Conservation (phyloP, 2,797 vertebrate genomes). For the Botia almorhae region DNA sequence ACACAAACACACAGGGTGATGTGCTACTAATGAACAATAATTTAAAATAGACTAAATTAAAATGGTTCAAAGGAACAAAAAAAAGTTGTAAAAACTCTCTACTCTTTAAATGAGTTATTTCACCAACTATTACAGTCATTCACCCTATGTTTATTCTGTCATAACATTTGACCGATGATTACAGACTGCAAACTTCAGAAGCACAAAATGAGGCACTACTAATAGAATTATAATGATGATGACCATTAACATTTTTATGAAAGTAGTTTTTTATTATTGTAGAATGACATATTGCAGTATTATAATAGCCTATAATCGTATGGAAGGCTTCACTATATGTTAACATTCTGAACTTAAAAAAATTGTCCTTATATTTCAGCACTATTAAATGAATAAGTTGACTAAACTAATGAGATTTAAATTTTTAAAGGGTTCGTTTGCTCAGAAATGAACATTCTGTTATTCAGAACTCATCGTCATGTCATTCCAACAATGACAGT, state of each 20-base stretch:
- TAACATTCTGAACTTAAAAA: neutral
- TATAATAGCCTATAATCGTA: neutral
- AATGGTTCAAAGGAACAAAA: neutral
- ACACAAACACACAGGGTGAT: neutral
- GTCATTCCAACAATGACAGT: neutral
- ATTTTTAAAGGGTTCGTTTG: neutral
- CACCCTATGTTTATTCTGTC: neutral
- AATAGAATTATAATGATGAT: slow-evolving; percentile 37
- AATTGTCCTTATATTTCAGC: neutral
- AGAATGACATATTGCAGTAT: neutral
- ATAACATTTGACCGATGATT: slow-evolving; percentile 1
- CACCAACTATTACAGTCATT: neutral
- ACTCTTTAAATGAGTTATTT: neutral
- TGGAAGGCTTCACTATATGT: neutral
- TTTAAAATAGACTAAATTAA: neutral
- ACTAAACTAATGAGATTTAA: neutral
- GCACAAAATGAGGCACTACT: slow-evolving; percentile 16
- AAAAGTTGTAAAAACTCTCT: neutral
- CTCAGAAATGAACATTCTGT: neutral
- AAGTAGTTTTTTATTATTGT: neutral
- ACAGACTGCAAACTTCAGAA: slow-evolving; percentile 4
- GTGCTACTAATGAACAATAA: neutral
- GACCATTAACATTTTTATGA: neutral
- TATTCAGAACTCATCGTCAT: neutral
- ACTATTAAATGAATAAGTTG: neutral